A percentile compares a stretch with the other conserved stretches of the same genome.
Conservation (phyloP, 2,113 vertebrate species). For the Kryptolebias marmoratus region DNA sequence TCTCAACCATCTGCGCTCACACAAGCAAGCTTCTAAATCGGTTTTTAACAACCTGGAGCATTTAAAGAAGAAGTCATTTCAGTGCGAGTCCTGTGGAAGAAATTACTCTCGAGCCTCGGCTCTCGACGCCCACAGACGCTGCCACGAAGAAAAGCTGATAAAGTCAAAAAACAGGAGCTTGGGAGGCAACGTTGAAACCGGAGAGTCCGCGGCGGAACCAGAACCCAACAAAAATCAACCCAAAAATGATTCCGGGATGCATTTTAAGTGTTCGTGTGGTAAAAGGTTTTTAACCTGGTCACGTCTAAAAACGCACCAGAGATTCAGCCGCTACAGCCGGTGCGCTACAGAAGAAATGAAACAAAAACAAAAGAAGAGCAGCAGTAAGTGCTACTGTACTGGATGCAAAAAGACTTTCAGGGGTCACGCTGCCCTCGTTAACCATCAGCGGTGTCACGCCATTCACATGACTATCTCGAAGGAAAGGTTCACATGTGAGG, state of each 20-base stretch:
- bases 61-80: slow-evolving; percentile 81
- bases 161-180: slow-evolving; percentile 64
- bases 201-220: slow-evolving; percentile 27
- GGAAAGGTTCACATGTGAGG: slow-evolving; percentile 71
- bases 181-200: slow-evolving; percentile 34
- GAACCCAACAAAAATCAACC: slow-evolving; percentile 36
- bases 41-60: slow-evolving; percentile 78
- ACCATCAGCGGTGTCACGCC: slow-evolving; percentile 80
- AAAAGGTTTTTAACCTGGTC: slow-evolving; percentile 69
- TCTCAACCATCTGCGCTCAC: slow-evolving; percentile 81
- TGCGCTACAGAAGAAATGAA: slow-evolving; percentile 64
- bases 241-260: slow-evolving; percentile 46
- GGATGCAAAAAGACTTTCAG: slow-evolving; percentile 76
- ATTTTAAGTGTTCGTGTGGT: slow-evolving; percentile 74
- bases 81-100: slow-evolving; percentile 80
- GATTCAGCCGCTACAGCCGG: slow-evolving; percentile 72
- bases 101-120: slow-evolving; percentile 83
- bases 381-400: slow-evolving; percentile 65
- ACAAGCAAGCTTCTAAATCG: slow-evolving; percentile 78
- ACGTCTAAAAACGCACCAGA: slow-evolving; percentile 79
- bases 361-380: slow-evolving; percentile 66
- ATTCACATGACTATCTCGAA: slow-evolving; percentile 49
- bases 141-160: slow-evolving; percentile 82
- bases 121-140: slow-evolving; percentile 83
- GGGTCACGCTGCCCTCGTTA: slow-evolving; percentile 68